Evolutionary conservation across 2,888 invertebrate species (phyloP).

Genomic region (Zaprionus obscuricornis): DNA sequence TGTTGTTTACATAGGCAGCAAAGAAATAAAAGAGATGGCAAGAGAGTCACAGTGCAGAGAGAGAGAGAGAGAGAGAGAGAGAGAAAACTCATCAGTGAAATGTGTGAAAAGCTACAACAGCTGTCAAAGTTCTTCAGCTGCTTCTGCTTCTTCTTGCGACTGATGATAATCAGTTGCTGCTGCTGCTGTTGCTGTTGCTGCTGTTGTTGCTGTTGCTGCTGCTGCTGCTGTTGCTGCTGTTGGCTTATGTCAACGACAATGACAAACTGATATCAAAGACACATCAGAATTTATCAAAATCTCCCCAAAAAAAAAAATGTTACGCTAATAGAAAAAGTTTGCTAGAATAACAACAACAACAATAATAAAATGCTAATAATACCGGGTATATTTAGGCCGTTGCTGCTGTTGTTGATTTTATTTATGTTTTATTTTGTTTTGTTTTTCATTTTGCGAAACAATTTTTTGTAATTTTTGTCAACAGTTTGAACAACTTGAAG

Average conservation of each 20-base stretch:
- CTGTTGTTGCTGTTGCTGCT: not conserved
- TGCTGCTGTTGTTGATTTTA: too few relatives aligned
- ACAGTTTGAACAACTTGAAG: constrained; percentile 10
- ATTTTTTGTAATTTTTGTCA: not conserved
- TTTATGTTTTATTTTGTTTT: too few relatives aligned
- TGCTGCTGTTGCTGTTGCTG: constrained; percentile 48
- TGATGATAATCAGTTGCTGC: constrained; percentile 35
- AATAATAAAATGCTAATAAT: too few relatives aligned
- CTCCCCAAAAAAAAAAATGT: constrained; percentile 40
- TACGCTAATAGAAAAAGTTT: constrained; percentile 68
- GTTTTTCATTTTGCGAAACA: not conserved
- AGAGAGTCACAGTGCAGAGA: not conserved
- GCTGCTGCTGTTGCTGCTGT: constrained; percentile 38
- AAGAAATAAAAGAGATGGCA: too few relatives aligned
- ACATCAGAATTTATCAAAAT: constrained; percentile 70
- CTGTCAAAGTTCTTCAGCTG: not conserved
- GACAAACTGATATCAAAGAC: constrained; percentile 69
- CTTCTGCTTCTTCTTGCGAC: constrained; percentile 14
- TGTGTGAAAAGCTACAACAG: constrained; percentile 22
- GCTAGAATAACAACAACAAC: constrained; percentile 2
- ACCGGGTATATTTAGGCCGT: too few relatives aligned
- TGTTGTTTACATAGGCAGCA: constrained; percentile 14
- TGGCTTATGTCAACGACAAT: constrained; percentile 35
- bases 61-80: not conserved
- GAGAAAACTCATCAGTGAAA: constrained; percentile 64